Evolutionary conservation across 2,888 invertebrate species (phyloP).

Genomic region (Agriotes lineatus): DNA sequence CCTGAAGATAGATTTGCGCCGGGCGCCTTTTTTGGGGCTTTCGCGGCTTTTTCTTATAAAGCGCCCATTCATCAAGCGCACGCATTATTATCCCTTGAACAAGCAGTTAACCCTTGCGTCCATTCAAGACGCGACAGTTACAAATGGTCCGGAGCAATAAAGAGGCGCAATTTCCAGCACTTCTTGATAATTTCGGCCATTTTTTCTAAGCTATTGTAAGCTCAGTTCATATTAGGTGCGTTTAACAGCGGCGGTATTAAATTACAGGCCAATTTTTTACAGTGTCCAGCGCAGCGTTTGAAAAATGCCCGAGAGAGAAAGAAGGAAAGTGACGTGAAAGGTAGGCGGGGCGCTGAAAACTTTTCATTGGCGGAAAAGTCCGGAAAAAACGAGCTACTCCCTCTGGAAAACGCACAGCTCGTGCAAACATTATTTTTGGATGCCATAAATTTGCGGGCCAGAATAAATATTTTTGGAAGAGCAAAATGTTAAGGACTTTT

Average conservation of each 20-base stretch:
- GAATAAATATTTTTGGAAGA: slow-evolving; percentile 68
- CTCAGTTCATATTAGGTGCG: slow-evolving; percentile 62
- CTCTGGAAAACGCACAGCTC: slow-evolving; percentile 61
- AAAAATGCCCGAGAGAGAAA: slow-evolving; percentile 58
- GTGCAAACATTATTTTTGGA: slow-evolving; percentile 67
- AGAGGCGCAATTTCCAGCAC: slow-evolving; percentile 51
- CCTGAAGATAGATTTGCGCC: background rate
- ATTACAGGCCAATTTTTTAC: slow-evolving; percentile 66
- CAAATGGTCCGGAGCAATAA: slow-evolving; percentile 24
- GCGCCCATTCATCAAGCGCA: background rate
- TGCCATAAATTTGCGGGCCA: slow-evolving; percentile 67
- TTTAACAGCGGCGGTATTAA: slow-evolving; percentile 65
- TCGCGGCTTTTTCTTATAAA: background rate
- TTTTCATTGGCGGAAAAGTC: slow-evolving; percentile 66
- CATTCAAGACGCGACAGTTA: slow-evolving; percentile 16
- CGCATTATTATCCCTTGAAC: background rate
- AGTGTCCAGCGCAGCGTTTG: slow-evolving; percentile 56
- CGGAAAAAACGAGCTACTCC: slow-evolving; percentile 59
- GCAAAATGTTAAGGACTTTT: slow-evolving; percentile 68
- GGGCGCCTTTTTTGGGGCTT: too few relatives aligned
- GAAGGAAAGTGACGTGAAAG: slow-evolving; percentile 58
- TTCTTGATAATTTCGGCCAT: slow-evolving; percentile 36
- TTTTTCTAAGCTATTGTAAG: slow-evolving; percentile 54
- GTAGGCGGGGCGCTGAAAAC: slow-evolving; percentile 61
- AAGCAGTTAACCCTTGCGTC: background rate